These are phyloP conservation scores for Scomber japonicus DNA, from an alignment of 2,113 vertebrate genomes.

Conservation along the genomic window DNA sequence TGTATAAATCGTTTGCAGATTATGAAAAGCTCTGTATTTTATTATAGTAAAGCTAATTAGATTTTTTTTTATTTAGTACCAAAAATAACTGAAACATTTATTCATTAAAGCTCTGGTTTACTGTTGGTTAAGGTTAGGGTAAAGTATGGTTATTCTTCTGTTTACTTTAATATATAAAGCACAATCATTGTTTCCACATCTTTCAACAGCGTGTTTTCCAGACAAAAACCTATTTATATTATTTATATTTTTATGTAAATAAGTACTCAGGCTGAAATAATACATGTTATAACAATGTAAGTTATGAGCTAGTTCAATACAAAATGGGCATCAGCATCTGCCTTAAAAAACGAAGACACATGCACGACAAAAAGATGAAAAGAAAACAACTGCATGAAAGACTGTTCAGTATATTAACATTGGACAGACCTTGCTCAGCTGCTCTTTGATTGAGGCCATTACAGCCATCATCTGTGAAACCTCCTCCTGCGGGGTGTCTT, in stretches of 20 bases:
- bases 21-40: background rate
- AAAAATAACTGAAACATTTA: background rate
- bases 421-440: slow-evolving; percentile 89
- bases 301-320: background rate
- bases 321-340: background rate
- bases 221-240: too few relatives aligned
- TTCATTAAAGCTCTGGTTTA: background rate
- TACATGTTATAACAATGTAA: background rate
- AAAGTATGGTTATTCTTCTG: background rate
- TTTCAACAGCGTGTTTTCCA: too few relatives aligned
- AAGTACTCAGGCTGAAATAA: background rate
- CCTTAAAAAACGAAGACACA: background rate
- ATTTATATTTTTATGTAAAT: too few relatives aligned
- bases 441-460: slow-evolving; percentile 90
- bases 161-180: background rate
- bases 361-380: background rate
- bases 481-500: slow-evolving; percentile 92
- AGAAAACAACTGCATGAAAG: background rate
- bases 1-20: background rate
- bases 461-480: slow-evolving; percentile 88
- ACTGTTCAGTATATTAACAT: background rate
- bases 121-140: background rate
- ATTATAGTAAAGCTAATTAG: background rate
- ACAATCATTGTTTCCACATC: too few relatives aligned
- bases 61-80: background rate